These are phyloP conservation scores for Illadopsis cleaveri DNA, from an alignment of 2,113 vertebrate species.

Conservation along the genomic window DNA sequence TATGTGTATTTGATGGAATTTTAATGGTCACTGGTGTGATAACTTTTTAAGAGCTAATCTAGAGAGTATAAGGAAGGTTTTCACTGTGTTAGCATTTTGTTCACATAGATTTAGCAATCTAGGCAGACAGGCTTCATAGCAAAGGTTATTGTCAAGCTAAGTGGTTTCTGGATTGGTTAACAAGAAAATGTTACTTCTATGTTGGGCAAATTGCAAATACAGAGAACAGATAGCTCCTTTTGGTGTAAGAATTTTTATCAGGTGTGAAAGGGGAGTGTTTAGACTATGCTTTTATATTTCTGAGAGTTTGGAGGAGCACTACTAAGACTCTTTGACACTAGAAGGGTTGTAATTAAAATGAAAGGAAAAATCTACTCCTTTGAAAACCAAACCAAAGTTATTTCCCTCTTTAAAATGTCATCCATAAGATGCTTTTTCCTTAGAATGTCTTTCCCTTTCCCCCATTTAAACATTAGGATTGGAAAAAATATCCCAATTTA, in stretches of 20 bases:
- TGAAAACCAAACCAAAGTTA: background rate
- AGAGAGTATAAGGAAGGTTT: background rate
- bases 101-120: background rate
- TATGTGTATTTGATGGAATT: background rate
- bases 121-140: background rate
- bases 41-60: background rate
- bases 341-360: background rate
- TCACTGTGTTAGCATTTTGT: background rate
- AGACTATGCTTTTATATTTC: background rate
- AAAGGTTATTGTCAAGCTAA: background rate
- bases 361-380: background rate
- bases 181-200: background rate
- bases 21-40: background rate
- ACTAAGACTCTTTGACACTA: background rate
- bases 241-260: background rate
- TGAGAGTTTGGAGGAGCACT: background rate
- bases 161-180: background rate
- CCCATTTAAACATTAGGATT: background rate
- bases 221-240: background rate
- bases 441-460: background rate
- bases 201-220: background rate
- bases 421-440: background rate
- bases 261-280: background rate
- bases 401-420: background rate
- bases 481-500: background rate